Percentiles rank a stretch among this genome's conserved stretches.
Evolutionary conservation across 2,888 invertebrate genomes (phyloP).

Genomic region (Phymatocera aterrima): DNA sequence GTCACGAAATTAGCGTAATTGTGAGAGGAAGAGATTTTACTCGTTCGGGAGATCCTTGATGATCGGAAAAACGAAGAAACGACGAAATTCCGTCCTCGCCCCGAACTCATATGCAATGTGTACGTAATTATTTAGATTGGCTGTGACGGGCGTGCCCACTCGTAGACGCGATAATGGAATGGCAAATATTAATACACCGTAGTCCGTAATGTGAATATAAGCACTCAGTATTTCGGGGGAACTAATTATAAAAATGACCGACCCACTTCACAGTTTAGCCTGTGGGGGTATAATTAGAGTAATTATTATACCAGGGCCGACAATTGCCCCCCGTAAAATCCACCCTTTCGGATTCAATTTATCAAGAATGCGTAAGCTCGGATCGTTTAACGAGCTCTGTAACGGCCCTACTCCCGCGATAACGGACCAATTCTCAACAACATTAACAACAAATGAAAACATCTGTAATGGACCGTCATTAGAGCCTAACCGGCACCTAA

Average conservation of each 20-base stretch:
- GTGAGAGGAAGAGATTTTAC: too few relatives aligned
- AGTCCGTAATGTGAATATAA: slow-evolving; percentile 11
- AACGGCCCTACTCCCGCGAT: slow-evolving; percentile 20
- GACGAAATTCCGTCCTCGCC: too few relatives aligned
- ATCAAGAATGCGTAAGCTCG: slow-evolving; percentile 21
- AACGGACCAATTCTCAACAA: slow-evolving; percentile 31
- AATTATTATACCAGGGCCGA: slow-evolving; percentile 21
- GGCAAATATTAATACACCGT: slow-evolving; percentile 5
- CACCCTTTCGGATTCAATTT: slow-evolving; percentile 15
- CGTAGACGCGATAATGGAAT: slow-evolving; percentile 1
- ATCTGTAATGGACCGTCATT: slow-evolving; percentile 37
- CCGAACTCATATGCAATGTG: background rate
- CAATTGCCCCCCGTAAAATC: background rate
- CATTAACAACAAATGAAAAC: slow-evolving; percentile 35
- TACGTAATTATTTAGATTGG: background rate
- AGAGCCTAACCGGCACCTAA: background rate
- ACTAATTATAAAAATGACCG: background rate
- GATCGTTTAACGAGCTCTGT: slow-evolving; percentile 7
- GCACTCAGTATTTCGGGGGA: background rate
- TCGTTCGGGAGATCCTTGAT: too few relatives aligned
- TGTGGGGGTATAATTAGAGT: slow-evolving; percentile 13
- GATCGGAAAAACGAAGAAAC: too few relatives aligned
- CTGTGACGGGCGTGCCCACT: too few relatives aligned
- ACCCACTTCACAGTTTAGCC: background rate
- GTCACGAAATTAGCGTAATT: too few relatives aligned